phyloP scores from a whole-genome alignment of 2,888 invertebrate species.

The Eledone cirrhosa region DNA sequence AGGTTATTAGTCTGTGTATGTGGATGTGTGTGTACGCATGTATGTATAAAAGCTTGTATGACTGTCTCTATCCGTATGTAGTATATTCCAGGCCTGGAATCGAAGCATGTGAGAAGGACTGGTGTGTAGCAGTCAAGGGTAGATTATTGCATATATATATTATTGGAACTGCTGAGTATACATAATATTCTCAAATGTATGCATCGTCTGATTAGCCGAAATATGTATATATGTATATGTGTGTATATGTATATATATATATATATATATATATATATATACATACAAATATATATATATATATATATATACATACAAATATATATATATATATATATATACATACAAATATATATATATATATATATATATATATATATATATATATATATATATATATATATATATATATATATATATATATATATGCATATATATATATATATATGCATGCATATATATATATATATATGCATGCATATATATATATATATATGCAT shows the following conservation, averaged over 20 bases:
- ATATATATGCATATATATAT: not conserved
- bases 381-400: not conserved
- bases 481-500: conserved; percentile 1
- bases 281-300: not conserved
- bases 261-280: conserved; percentile 2
- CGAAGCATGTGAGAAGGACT: too few relatives aligned
- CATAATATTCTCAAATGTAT: too few relatives aligned
- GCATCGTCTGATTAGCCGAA: too few relatives aligned
- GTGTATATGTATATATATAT: not conserved
- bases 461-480: not conserved
- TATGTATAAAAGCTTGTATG: too few relatives aligned
- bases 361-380: conserved; percentile 6
- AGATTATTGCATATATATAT: too few relatives aligned
- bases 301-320: not conserved
- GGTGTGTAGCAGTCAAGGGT: too few relatives aligned
- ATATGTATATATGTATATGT: not conserved
- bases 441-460: not conserved
- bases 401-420: conserved; percentile 6
- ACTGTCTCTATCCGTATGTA: too few relatives aligned
- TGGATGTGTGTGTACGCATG: too few relatives aligned
- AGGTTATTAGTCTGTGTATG: too few relatives aligned
- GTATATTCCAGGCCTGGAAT: too few relatives aligned
- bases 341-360: not conserved
- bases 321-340: not conserved
- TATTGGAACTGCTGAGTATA: too few relatives aligned